A percentile compares a stretch with the other conserved stretches of the same genome.
Conservation (phyloP, 2,888 invertebrate genomes). For the Globia sparganii region DNA sequence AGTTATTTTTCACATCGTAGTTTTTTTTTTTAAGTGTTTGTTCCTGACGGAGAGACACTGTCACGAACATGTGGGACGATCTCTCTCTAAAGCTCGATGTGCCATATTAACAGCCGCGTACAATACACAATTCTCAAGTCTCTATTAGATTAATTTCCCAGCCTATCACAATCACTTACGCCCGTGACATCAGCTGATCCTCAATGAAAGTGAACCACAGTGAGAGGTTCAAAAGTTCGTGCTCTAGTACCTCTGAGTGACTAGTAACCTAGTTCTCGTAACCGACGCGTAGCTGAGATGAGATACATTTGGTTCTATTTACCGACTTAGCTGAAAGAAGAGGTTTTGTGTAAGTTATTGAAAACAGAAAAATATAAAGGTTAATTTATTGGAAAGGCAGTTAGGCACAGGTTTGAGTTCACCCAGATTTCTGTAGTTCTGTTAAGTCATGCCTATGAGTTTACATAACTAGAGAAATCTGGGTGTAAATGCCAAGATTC, state of each 20-base stretch:
- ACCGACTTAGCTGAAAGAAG: neutral
- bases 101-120: too few species aligned
- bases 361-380: neutral
- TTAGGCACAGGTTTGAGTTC: neutral
- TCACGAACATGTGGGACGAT: too few species aligned
- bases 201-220: constrained; percentile 15
- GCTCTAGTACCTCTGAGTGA: constrained; percentile 38
- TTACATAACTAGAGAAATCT: neutral
- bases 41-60: too few species aligned
- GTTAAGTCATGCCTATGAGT: neutral
- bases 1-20: too few species aligned
- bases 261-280: constrained; percentile 43
- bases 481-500: neutral
- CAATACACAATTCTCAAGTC: neutral
- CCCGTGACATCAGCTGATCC: constrained; percentile 27
- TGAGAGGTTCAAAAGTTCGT: constrained; percentile 38
- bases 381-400: neutral
- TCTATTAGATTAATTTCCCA: neutral
- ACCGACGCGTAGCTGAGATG: constrained; percentile 6
- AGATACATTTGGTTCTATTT: constrained; percentile 3
- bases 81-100: neutral
- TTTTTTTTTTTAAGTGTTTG: too few species aligned
- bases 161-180: constrained; percentile 3
- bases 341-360: neutral
- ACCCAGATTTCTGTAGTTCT: neutral